Evolutionary conservation across 2,113 vertebrate species (phyloP).

Genomic region (Apeltes quadracus): DNA sequence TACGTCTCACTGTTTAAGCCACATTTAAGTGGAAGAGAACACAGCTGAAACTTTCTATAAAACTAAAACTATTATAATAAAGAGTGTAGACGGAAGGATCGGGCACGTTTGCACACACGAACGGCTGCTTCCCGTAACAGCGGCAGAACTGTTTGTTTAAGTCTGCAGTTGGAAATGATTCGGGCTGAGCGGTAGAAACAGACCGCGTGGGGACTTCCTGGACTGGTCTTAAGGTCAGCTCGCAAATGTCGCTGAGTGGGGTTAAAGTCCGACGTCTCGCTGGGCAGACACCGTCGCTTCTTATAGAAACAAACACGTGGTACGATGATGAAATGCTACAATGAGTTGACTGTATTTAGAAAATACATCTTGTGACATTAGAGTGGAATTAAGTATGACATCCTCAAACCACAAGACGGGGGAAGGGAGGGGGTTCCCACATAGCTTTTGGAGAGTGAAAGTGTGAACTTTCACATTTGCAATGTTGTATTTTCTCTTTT

Average conservation of each 20-base stretch:
- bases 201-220: conserved; percentile 31
- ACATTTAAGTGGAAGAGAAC: background rate
- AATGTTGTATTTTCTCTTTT: conserved; percentile 29
- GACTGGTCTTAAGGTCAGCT: conserved; percentile 47
- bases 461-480: conserved; percentile 20
- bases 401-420: conserved; percentile 40
- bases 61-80: background rate
- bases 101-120: background rate
- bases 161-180: conserved; percentile 28
- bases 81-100: background rate
- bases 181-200: conserved; percentile 2
- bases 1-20: background rate
- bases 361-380: background rate
- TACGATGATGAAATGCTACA: background rate
- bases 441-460: conserved; percentile 19
- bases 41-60: background rate
- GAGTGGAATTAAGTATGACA: conserved; percentile 30
- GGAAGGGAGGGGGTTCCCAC: conserved; percentile 43
- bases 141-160: conserved; percentile 18
- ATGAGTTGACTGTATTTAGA: background rate
- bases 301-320: background rate
- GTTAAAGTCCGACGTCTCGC: conserved; percentile 41
- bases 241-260: conserved; percentile 34
- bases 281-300: conserved; percentile 9
- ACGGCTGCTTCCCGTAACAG: conserved; percentile 10